phyloP scores from a whole-genome alignment of 2,888 invertebrate genomes.

The Pyrocoelia pectoralis region DNA sequence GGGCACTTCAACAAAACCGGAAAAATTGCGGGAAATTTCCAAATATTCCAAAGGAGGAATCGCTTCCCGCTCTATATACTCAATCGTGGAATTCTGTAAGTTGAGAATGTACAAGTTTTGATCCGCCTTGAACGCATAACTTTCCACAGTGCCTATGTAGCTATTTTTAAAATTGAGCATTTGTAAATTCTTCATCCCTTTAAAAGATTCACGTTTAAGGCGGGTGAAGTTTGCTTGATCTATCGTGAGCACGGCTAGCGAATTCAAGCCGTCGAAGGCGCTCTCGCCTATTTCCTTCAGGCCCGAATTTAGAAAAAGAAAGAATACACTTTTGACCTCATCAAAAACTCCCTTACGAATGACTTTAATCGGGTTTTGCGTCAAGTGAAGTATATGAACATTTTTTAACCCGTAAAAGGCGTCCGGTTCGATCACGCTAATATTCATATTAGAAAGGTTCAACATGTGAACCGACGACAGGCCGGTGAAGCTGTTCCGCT shows the following conservation, averaged over 20 bases:
- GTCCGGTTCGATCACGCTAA: slow-evolving; percentile 9
- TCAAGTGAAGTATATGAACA: neutral
- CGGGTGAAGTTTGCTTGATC: neutral
- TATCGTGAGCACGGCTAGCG: neutral
- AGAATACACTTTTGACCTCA: neutral
- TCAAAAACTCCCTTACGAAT: neutral
- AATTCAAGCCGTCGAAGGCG: slow-evolving; percentile 9
- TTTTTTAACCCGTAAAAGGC: slow-evolving; percentile 13
- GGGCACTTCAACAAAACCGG: neutral
- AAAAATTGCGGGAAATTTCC: neutral
- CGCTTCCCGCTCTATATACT: neutral
- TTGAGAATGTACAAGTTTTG: neutral
- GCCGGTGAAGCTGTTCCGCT: slow-evolving; percentile 2
- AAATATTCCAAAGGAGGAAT: neutral
- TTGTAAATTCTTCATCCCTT: slow-evolving; percentile 6
- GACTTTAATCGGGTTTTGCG: slow-evolving; percentile 1
- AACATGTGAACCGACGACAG: neutral
- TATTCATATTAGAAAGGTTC: neutral
- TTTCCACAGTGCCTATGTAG: neutral
- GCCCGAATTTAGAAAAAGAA: neutral
- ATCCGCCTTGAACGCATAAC: slow-evolving; percentile 2
- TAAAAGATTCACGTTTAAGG: slow-evolving; percentile 1
- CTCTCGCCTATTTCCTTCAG: slow-evolving; percentile 6
- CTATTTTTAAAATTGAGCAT: neutral
- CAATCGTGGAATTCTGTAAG: neutral